Base-by-base conservation (phyloP, 2,797 vertebrate genomes). In the Mormyrops attenuatus region DNA sequence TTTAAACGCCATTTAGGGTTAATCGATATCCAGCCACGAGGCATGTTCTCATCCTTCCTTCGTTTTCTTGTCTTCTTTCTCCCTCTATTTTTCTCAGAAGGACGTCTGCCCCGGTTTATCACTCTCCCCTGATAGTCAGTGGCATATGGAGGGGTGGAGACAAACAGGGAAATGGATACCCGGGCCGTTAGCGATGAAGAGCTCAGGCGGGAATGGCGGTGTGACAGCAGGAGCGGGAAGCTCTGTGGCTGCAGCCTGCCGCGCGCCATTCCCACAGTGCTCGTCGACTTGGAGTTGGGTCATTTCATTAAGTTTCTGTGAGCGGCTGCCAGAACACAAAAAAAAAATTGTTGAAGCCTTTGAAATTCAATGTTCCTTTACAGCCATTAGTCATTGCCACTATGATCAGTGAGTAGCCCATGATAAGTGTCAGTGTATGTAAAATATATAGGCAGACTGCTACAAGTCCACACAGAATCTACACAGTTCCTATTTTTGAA, bases 361-460 rank as follows among this genome's bases (percentile, higher is more conserved):
- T 87, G 34, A 87, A 55, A 87, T 57, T 87, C 30, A 55, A 60
- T 52, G 53, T 87, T 57, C 52, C 84, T 53, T 94, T 87, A 91
- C 91, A 93, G 92, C 92, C 92, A 94, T 94, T 94, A 93, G 91
- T 88, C 85, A 90, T 93, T 92, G 92, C 92, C 92, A 92, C 90
- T 85, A 90, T 8, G 57, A 90, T 91, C 87, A 92, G 92, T 92
- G 92, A 89, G 90, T 90, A 22, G 90, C 93, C 93, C 94, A 30
- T 63, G 57, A 63, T 63, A 6, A 63, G n/a, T 66, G 66, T 73
- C 66, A 34, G 30, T 84, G 55, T 57, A 13, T 69, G 44, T 66
- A 41, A 30, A 38, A 49, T 47, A n/a, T 20, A 80, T 3, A 80
- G 20, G 38, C 41, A 44, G 17, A 80, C 73, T 41, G 73, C 73